Base-by-base conservation (phyloP, 2,797 vertebrate species). In the Phyllotis vaccarum region DNA sequence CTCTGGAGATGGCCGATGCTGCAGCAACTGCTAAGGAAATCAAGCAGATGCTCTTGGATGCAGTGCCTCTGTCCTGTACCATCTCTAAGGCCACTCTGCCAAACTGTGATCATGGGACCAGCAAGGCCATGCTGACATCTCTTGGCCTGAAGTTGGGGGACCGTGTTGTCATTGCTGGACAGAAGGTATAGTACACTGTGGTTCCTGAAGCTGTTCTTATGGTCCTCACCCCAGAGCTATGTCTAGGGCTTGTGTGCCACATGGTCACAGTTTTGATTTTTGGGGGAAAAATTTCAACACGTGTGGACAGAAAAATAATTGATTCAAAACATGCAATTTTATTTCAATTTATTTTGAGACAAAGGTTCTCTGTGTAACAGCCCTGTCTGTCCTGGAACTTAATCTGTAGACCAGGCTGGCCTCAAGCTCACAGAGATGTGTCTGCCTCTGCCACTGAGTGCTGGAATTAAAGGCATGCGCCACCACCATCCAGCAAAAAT, bases 1-100 rank as follows among this genome's bases (percentile, higher is more conserved):
- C 99, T 0, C 94, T 99, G 95, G 99, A 99, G 96, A 99, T 99
- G 99, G 99, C 99, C 0, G 99, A 99, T 5, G 99, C 99, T 0
- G 99, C 99, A 0, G 99, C 99, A 0, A 98, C 99, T 34, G 99
- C 99, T 37, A 99, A 99, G 97, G 99, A 99, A 96, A 99, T 99
- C 83, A 98, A 98, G 88, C 98, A 98, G 94, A 98, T 99, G 96
- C 97, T 99, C 89, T 98, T 99, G 75, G 99, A 99, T 49, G 99
- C 99, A 0, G 97, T 99, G 70, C 99, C 99, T 81, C 98, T 99
- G 94, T 98, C 99, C 0, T 98, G 98, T 86, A 98, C 98, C 29
- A 97, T 99, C 88, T 97, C 99, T 29, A 98, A 98, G 95, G 97
- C 99, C 64, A 60, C 96, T 24, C 98, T 99, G 86, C 98, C 98